These are phyloP conservation scores for Rhinichthys klamathensis DNA, from an alignment of 2,113 vertebrate genomes.

Conservation along the genomic window DNA sequence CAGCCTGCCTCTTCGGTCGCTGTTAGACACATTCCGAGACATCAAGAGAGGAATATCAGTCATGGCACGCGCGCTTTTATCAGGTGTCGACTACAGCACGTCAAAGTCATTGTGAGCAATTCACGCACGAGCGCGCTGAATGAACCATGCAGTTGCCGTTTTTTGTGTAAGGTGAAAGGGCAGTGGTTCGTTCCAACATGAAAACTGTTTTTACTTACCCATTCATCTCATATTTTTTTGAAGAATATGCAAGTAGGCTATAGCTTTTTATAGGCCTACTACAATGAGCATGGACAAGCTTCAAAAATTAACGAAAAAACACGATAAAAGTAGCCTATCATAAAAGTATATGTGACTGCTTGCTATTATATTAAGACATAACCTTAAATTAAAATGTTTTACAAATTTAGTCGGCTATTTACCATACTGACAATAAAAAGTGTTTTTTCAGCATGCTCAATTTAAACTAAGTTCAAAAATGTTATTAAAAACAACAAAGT, in stretches of 20 bases:
- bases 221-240: not conserved
- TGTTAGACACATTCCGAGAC: conserved; percentile 28
- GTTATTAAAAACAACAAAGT: no score
- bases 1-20: conserved; percentile 21
- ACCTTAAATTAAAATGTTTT: not conserved
- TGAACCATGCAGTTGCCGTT: not conserved
- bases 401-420: not conserved
- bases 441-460: not conserved
- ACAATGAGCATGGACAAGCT: no score
- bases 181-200: not conserved
- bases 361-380: not conserved
- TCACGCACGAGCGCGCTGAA: not conserved
- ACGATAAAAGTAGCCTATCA: not conserved
- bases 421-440: not conserved
- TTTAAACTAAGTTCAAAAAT: not conserved
- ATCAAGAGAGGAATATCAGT: conserved; percentile 47
- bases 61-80: conserved; percentile 52
- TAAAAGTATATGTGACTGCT: not conserved
- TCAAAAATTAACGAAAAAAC: not conserved
- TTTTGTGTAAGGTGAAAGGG: not conserved
- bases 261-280: not conserved
- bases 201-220: not conserved
- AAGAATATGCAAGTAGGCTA: not conserved
- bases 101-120: not conserved
- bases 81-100: not conserved